Evolutionary conservation across 2,888 invertebrate species (phyloP), one percentile per base, ranked within the genome.

Genomic region (Drosophila fungiperda): DNA sequence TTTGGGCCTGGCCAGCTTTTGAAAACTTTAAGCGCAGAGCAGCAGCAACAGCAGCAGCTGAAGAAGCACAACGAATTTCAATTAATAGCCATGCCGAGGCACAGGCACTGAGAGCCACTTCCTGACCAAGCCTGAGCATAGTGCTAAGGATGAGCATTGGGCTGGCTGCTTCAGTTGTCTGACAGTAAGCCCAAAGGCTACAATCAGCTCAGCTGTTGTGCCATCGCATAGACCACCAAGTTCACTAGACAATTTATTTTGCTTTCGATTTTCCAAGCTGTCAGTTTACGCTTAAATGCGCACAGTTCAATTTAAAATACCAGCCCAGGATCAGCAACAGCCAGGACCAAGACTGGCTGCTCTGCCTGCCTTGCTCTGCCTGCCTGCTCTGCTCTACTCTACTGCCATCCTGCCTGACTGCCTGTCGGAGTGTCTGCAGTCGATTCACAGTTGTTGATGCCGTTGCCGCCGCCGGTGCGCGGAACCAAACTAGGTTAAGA

Each of bases 231-330:
- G 83, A 84, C 89, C 82, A 71, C 80, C 90, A 86, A 86, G 90
- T 86, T 86, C 85, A 90, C 90, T 90, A 86, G 90, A 86, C 85
- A 90, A 90, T 87, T 90, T 87, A 87, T 87, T 87, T 87, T 90
- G 87, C 87, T 87, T 87, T 87, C 87, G 90, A 87, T 90, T 87
- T 87, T 90, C 89, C 90, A 75, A 89, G 87, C 87, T 87, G 87
- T 87, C 87, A 87, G 89, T 87, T 87, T 89, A 90, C 87, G 87
- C 87, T 87, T 86, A 87, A 87, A 90, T 87, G 87, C 90, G 89
- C 87, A 89, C 87, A 87, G 87, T 87, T 87, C 87, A 87, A 87
- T 87, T 87, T 87, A 87, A 87, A 87, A 87, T 87, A 50, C 57
- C 42, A 36, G 49, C 23, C 65, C 65, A 73, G 53, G 59, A 61